Percentiles rank a stretch among this genome's conserved stretches.
These are phyloP conservation scores for Halisarca cf. caerulea DNA, from an alignment of 37 sponge, comb jelly and placozoan genomes.

Conservation along the genomic window DNA sequence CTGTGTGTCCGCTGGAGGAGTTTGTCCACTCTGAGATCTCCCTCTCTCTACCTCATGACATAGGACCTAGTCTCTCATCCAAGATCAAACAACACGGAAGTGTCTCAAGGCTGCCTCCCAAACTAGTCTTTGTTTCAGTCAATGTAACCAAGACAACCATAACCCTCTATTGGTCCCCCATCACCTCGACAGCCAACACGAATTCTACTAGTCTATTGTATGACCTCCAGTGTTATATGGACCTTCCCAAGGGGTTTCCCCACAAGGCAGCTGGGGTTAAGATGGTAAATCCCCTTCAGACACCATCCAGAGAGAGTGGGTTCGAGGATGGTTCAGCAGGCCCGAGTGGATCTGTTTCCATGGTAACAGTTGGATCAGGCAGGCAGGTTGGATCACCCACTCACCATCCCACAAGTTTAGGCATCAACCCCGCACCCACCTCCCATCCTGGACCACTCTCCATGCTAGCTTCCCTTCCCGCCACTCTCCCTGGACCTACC, in stretches of 20 bases:
- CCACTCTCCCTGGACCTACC: no score
- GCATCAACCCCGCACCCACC: constrained; percentile 25
- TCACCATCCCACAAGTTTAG: not conserved
- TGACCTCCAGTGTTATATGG: constrained; percentile 60
- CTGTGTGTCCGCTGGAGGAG: not conserved
- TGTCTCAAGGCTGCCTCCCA: constrained; percentile 62
- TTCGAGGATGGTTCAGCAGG: constrained; percentile 49
- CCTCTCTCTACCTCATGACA: constrained; percentile 11
- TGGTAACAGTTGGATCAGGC: constrained; percentile 18
- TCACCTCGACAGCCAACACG: not conserved
- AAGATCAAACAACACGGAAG: constrained; percentile 54
- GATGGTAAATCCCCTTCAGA: not conserved
- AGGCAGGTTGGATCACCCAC: not conserved
- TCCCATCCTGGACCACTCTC: constrained; percentile 27
- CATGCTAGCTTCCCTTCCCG: not conserved
- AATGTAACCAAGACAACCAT: constrained; percentile 42
- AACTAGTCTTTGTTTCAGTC: constrained; percentile 38
- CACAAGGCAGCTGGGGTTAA: not conserved
- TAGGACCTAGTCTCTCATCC: not conserved
- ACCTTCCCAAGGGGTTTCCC: constrained; percentile 38
- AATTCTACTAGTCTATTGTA: constrained; percentile 33
- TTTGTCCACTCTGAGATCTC: constrained; percentile 12
- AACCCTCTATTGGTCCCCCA: constrained; percentile 41
- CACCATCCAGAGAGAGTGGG: constrained; percentile 66
- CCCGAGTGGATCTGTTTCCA: constrained; percentile 28